Base-by-base conservation (phyloP, 2,113 vertebrate genomes). In the Chauna torquata region DNA sequence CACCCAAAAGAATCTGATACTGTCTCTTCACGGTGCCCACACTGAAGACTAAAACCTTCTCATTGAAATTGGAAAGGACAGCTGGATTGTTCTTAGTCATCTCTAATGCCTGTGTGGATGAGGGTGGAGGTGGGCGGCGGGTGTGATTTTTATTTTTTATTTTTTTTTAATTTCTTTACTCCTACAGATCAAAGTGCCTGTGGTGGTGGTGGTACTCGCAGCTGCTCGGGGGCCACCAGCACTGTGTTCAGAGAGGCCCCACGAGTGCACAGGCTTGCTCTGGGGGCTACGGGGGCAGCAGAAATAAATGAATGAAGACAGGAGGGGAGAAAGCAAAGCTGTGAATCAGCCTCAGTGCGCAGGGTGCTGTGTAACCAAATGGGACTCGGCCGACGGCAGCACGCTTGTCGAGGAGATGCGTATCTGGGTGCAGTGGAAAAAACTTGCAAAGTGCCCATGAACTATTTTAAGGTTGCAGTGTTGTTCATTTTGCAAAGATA, bases 361-460 rank as follows among this genome's bases (percentile, higher is more conserved):
- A 19, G 78, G 36, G 19, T 1, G 0, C 11, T 58, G 30, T 44
- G 25, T 62, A 71, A 55, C 3, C 1, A 74, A 65, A 15, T 0
- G 1, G 62, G 12, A 40, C 40, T 70, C 3, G 2, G 16, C 72
- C 77, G 75, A 58, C 72, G 47, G 47, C 27, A 49, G 12, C 34
- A 34, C 3, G 0, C 69, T 57, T 78, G 49, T 86, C 4, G 4
- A 92, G 64, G 54, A 88, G 72, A 40, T 86, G 72, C 7, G 11
- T 88, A 3, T 82, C 49, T 71, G 50, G 34, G 27, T 55, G 36
- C 25, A 86, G 55, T 30, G 65, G 78, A 52, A 95, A 92, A 92
- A 82, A 4, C 38, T n/a, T 81, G 13, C 40, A 20, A 92, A 91
- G 86, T 62, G 62, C 81, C 71, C 6, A 0, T 57, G 55, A 71